These are phyloP conservation scores for Elegia similella DNA, from an alignment of 2,888 invertebrate species.

Conservation along the genomic window DNA sequence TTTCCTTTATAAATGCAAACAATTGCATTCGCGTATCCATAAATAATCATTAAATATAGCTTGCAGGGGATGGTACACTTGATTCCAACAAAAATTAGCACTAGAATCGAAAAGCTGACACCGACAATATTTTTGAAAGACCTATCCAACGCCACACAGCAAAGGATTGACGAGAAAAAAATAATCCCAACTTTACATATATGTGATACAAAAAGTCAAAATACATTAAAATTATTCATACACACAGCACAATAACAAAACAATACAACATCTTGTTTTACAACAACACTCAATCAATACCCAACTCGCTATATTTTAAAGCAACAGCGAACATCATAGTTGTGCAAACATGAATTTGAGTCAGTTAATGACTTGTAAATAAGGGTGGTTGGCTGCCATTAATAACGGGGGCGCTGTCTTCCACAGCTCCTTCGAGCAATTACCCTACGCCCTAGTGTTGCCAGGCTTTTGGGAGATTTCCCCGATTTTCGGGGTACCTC, in stretches of 20 bases:
- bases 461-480: neutral
- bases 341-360: conserved; percentile 27
- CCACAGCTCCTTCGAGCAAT: conserved; percentile 39
- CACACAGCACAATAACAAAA: neutral
- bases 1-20: too few relatives aligned
- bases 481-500: conserved; percentile 1
- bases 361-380: conserved; percentile 41
- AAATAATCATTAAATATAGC: too few relatives aligned
- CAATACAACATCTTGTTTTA: neutral
- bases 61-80: too few relatives aligned
- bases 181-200: too few relatives aligned
- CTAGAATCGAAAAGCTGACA: too few relatives aligned
- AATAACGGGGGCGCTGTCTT: conserved; percentile 36
- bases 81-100: too few relatives aligned
- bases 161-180: too few relatives aligned
- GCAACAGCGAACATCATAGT: conserved; percentile 29
- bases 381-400: conserved; percentile 33
- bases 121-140: too few relatives aligned
- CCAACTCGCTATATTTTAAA: conserved; percentile 11
- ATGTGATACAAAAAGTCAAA: too few relatives aligned
- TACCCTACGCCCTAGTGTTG: conserved; percentile 29
- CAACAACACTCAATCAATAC: conserved; percentile 2
- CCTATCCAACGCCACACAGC: too few relatives aligned
- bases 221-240: neutral
- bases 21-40: too few relatives aligned